Base-by-base conservation (phyloP, 2,797 vertebrate genomes). In the Enteromius unitaeniatus region DNA sequence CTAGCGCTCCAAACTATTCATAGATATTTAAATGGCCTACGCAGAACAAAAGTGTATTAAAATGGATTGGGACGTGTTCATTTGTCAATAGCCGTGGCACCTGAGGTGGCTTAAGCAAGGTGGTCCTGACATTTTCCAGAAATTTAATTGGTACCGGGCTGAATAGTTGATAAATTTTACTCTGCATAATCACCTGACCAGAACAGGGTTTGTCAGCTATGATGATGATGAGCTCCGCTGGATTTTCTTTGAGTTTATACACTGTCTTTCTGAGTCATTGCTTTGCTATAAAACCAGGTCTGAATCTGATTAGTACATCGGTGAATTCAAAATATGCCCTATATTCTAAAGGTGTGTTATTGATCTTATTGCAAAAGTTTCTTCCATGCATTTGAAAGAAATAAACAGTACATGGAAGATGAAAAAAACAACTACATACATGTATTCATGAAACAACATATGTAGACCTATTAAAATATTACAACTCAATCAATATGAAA, bases 61-160 rank as follows among this genome's bases (percentile, higher is more conserved):
- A 40, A 68, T 55, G n/a, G n/a, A 58, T 69, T 28, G 34, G 53
- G 78, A 73, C 58, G 34, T 72, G 79, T 81, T 70, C 23, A 60
- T 72, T 81, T 81, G 19, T 72, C 79, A 60, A 28, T 45, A 60
- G 6, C 10, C 17, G 28, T 70, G 67, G 26, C 23, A 15, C 72
- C 51, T n/a, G 23, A 58, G 23, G 37, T 80, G 51, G 51, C 17
- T 70, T 58, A 69, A 58, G 28, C 19, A 70, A 70, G 15, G 34
- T 80, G 45, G 10, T 10, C 0, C 37, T 70, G 34, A 31, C 37
- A 45, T 70, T 45, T 70, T 80, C 6, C 67, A 58, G 49, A 28
- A 42, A 60, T 70, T 15, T 21, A 31, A 80, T 80, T 70, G 78
- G 65, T 28, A 3, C 49, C 6, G 6, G 34, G 65, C 34, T 55